Percentiles rank a stretch among this genome's conserved stretches.
Evolutionary conservation across 2,113 vertebrate species (phyloP).

Genomic region (Hippocampus comes): DNA sequence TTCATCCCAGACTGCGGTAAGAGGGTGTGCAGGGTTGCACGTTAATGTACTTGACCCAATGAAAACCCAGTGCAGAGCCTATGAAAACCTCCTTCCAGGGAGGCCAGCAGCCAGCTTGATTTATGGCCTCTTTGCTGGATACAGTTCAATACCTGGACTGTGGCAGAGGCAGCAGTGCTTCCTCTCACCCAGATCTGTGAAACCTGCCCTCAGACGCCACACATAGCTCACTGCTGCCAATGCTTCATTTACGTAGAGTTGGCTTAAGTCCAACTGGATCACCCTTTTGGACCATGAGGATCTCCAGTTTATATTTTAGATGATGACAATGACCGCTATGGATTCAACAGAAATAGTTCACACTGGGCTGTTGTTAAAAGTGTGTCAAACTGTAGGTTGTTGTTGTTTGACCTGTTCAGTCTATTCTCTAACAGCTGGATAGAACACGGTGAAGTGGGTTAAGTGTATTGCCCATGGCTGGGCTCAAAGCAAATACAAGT

Average conservation of each 20-base stretch:
- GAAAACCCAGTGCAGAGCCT: conserved; percentile 55
- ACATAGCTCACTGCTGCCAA: conserved; percentile 49
- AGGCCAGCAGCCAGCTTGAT: conserved; percentile 56
- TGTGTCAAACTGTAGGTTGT: conserved; percentile 15
- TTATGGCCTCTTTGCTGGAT: conserved; percentile 55
- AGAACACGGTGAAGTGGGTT: conserved; percentile 39
- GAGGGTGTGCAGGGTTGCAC: conserved; percentile 55
- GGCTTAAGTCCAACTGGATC: conserved; percentile 56
- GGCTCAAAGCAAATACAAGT: conserved; percentile 26
- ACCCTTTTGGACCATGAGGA: conserved; percentile 46
- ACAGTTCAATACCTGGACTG: conserved; percentile 44
- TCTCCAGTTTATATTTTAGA: conserved; percentile 52
- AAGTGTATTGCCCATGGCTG: conserved; percentile 46
- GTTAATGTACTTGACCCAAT: conserved; percentile 73
- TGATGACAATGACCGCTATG: conserved; percentile 36
- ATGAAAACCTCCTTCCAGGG: conserved; percentile 54
- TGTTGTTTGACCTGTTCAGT: conserved; percentile 50
- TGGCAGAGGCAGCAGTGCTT: conserved; percentile 23
- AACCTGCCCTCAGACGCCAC: conserved; percentile 46
- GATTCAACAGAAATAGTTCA: conserved; percentile 17
- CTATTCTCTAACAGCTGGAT: conserved; percentile 27
- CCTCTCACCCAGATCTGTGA: conserved; percentile 31
- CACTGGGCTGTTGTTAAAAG: conserved; percentile 27
- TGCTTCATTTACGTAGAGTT: conserved; percentile 58
- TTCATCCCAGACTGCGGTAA: conserved; percentile 27